Percentiles rank a stretch among this genome's conserved stretches.
phyloP scores from a whole-genome alignment of 1,140 invertebrate genomes.

The Ladona fulva region DNA sequence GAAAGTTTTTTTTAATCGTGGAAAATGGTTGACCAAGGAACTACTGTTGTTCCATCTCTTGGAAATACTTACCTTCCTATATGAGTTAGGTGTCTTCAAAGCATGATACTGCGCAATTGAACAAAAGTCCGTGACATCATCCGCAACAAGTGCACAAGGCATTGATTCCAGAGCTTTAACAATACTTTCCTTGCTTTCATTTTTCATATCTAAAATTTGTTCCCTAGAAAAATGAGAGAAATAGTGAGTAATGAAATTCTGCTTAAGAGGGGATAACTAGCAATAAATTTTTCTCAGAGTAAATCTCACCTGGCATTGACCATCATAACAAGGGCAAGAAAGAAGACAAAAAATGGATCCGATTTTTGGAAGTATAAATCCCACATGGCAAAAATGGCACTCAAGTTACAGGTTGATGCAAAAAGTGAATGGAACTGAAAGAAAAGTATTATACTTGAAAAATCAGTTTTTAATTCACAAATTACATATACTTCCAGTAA shows the following conservation, averaged over 20 bases:
- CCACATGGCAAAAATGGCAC: constrained; percentile 88
- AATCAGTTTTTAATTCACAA: background rate
- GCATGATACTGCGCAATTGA: constrained; percentile 90
- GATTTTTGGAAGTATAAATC: constrained; percentile 94
- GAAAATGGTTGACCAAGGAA: too few species aligned
- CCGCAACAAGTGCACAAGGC: constrained; percentile 76
- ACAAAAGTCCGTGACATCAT: constrained; percentile 96
- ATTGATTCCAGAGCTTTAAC: constrained; percentile 64
- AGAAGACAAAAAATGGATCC: constrained; percentile 95
- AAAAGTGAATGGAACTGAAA: constrained; percentile 77
- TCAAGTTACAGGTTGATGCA: constrained; percentile 72
- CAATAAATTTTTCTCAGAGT: constrained; percentile 13
- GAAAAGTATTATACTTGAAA: background rate
- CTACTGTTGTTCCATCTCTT: background rate
- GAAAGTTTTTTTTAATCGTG: too few species aligned
- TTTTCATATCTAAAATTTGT: constrained; percentile 71
- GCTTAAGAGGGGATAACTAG: too few species aligned
- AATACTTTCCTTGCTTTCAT: constrained; percentile 59
- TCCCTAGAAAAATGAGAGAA: constrained; percentile 46
- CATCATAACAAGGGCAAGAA: constrained; percentile 88
- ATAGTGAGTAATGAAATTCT: too few species aligned
- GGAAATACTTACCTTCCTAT: constrained; percentile 53
- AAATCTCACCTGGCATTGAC: constrained; percentile 76
- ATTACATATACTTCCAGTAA: background rate
- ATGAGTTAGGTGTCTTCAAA: constrained; percentile 84